These are phyloP conservation scores for Leptestheria dahalacensis DNA, from an alignment of 1,140 invertebrate genomes.

Conservation along the genomic window DNA sequence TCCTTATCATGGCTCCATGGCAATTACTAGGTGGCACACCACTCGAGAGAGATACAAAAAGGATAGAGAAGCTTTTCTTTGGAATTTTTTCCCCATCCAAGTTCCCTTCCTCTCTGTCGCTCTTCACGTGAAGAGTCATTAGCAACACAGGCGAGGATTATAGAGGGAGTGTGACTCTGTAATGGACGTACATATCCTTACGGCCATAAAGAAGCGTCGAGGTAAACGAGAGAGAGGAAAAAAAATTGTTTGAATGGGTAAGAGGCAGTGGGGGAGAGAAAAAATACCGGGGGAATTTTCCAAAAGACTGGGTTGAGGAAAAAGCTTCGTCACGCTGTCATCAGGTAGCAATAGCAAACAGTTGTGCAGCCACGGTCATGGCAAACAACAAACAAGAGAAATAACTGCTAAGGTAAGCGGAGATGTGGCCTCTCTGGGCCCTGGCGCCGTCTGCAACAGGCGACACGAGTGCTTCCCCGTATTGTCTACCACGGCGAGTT, in stretches of 20 bases:
- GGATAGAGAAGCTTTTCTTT: too few relatives aligned
- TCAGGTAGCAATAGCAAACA: not conserved
- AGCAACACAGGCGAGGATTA: not conserved
- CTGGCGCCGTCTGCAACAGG: not conserved
- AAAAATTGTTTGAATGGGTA: not conserved
- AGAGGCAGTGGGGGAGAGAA: not conserved
- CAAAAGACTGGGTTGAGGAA: not conserved
- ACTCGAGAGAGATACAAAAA: too few relatives aligned
- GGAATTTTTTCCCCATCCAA: too few relatives aligned
- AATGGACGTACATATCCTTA: too few relatives aligned
- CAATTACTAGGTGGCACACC: not conserved
- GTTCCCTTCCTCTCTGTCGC: too few relatives aligned
- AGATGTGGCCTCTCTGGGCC: not conserved
- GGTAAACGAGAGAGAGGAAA: not conserved
- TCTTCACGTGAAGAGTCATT: not conserved
- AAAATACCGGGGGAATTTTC: too few relatives aligned
- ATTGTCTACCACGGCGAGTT: too few relatives aligned
- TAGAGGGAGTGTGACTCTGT: not conserved
- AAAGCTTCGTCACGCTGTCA: not conserved
- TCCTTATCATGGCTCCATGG: not conserved
- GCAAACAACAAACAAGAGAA: not conserved
- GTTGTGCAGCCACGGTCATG: not conserved
- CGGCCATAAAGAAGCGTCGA: too few relatives aligned
- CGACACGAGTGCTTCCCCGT: not conserved
- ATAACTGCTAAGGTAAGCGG: not conserved